phyloP scores from a whole-genome alignment of 1,140 invertebrate genomes.

The Gonatopus flavifemur region DNA sequence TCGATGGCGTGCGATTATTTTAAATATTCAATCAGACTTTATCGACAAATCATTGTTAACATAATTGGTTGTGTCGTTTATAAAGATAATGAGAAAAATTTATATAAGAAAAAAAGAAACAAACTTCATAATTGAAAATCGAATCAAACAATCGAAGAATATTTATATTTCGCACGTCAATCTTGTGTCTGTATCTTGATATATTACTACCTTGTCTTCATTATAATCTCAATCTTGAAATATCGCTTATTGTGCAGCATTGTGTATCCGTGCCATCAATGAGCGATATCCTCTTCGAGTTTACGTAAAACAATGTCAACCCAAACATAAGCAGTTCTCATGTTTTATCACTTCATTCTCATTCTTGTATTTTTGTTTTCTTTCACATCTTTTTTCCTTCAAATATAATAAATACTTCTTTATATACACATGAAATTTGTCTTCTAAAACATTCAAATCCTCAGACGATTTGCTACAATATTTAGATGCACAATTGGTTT shows the following conservation, averaged over 20 bases:
- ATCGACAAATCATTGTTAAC: slow-evolving; percentile 10
- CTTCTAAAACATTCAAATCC: slow-evolving; percentile 30
- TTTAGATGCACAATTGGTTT: slow-evolving; percentile 25
- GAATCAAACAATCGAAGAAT: too few species aligned
- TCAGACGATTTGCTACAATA: slow-evolving; percentile 31
- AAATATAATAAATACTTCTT: slow-evolving; percentile 39
- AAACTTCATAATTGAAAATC: too few species aligned
- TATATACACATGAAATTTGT: slow-evolving; percentile 41
- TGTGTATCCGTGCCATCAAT: too few species aligned
- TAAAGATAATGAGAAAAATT: slow-evolving; percentile 1
- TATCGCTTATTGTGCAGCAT: too few species aligned
- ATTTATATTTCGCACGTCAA: slow-evolving; percentile 22
- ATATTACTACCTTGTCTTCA: background rate
- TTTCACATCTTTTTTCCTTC: slow-evolving; percentile 8
- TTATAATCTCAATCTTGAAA: too few species aligned
- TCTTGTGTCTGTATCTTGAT: slow-evolving; percentile 6
- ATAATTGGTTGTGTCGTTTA: slow-evolving; percentile 10
- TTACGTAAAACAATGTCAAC: slow-evolving; percentile 33
- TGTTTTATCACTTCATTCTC: background rate
- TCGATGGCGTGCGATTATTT: slow-evolving; percentile 37
- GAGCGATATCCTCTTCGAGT: background rate
- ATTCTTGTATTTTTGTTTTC: background rate
- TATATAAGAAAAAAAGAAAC: slow-evolving; percentile 2
- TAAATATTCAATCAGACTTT: slow-evolving; percentile 33
- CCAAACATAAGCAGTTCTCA: slow-evolving; percentile 28